Percentiles rank a stretch among this genome's conserved stretches.
Conservation (phyloP, 1,140 invertebrate genomes). For the Planococcus citri region DNA sequence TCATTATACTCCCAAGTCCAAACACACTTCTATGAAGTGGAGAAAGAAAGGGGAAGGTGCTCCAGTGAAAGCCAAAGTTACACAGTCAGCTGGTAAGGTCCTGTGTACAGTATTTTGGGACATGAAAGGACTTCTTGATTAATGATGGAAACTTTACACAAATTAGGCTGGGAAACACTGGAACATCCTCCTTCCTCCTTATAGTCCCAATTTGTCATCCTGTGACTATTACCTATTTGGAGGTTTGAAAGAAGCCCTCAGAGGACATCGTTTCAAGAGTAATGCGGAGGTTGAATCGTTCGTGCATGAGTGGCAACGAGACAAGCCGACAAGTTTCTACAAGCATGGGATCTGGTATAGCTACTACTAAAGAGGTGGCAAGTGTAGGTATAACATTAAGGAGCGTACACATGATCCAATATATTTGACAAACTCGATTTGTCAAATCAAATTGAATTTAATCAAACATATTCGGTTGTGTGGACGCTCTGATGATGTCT, state of each 20-base stretch:
- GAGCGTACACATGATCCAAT: too few species aligned
- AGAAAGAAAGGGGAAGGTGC: conserved; percentile 22
- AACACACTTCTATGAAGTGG: conserved; percentile 33
- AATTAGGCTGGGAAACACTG: conserved; percentile 31
- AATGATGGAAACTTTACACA: conserved; percentile 25
- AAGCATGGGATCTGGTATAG: conserved; percentile 17
- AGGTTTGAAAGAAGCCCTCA: conserved; percentile 22
- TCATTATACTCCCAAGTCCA: conserved; percentile 33
- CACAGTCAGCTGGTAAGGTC: conserved; percentile 28
- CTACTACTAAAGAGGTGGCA: conserved; percentile 6
- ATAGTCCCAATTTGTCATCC: conserved; percentile 31
- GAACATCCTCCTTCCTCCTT: conserved; percentile 32
- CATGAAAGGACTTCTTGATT: conserved; percentile 25
- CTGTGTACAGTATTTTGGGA: conserved; percentile 31
- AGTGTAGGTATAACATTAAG: conserved; percentile 2
- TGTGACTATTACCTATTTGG: conserved; percentile 32
- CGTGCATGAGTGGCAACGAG: conserved; percentile 17
- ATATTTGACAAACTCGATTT: too few species aligned
- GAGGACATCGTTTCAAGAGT: conserved; percentile 20
- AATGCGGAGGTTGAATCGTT: conserved; percentile 17
- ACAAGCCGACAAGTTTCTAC: conserved; percentile 1
- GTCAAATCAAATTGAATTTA: too few species aligned
- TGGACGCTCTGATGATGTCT: too few species aligned
- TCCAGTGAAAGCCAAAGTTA: conserved; percentile 27
- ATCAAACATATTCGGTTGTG: too few species aligned